A percentile compares a stretch with the other conserved stretches of the same genome.
phyloP scores from a whole-genome alignment of 35 echinoderm and acorn worm species.

The Patiria miniata region DNA sequence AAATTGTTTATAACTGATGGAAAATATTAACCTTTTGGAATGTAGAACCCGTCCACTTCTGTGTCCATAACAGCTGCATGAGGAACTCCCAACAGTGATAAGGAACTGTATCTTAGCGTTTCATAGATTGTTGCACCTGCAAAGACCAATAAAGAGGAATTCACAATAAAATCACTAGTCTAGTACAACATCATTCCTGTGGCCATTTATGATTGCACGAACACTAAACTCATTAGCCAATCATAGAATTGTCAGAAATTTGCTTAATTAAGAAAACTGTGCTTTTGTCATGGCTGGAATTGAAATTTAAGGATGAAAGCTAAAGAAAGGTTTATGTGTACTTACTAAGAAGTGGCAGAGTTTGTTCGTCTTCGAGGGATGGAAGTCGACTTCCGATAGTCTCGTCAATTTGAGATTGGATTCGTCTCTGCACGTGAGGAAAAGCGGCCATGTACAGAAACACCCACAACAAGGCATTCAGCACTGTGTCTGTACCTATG shows the following conservation, averaged over 20 bases:
- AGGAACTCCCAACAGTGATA: slow-evolving; percentile 91
- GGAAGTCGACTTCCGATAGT: slow-evolving; percentile 50
- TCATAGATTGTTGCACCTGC: slow-evolving; percentile 96
- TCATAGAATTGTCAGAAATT: too few relatives aligned
- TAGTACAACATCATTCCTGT: too few relatives aligned
- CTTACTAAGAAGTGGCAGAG: slow-evolving; percentile 70
- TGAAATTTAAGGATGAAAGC: too few relatives aligned
- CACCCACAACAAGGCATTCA: slow-evolving; percentile 90
- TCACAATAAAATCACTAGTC: too few relatives aligned
- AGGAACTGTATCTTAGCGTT: slow-evolving; percentile 84
- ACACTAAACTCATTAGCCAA: too few relatives aligned
- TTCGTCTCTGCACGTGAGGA: slow-evolving; percentile 74
- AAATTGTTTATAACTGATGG: too few relatives aligned
- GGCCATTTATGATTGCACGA: too few relatives aligned
- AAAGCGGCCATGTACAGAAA: slow-evolving; percentile 91
- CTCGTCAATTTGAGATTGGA: slow-evolving; percentile 72
- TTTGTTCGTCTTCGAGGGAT: slow-evolving; percentile 46
- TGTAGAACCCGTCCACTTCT: slow-evolving; percentile 71
- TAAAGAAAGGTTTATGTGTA: not conserved
- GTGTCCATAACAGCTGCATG: slow-evolving; percentile 86
- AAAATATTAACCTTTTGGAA: slow-evolving; percentile 74
- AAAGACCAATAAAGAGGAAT: not conserved
- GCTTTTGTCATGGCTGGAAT: too few relatives aligned
- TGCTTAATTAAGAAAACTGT: too few relatives aligned
- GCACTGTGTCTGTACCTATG: slow-evolving; percentile 90